Conservation (phyloP, 2,113 vertebrate genomes). For the Acinonyx jubatus region DNA sequence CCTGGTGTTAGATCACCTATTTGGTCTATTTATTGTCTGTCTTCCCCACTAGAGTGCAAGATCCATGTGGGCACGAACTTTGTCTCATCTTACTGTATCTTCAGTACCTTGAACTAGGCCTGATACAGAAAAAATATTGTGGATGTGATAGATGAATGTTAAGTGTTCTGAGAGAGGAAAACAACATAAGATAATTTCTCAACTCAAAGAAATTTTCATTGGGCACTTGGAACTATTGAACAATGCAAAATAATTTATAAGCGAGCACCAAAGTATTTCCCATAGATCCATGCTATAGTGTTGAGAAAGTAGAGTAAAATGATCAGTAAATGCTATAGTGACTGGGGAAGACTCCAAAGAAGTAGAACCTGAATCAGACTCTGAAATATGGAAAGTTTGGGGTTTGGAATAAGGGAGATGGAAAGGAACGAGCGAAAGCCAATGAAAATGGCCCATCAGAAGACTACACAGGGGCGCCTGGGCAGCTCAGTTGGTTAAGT, state of each 20-base stretch:
- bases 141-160: background rate
- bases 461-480: background rate
- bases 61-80: background rate
- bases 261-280: conserved; percentile 36
- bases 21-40: background rate
- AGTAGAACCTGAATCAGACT: background rate
- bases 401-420: background rate
- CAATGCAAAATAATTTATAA: conserved; percentile 3
- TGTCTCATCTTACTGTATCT: background rate
- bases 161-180: background rate
- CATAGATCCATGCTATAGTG: background rate
- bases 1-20: background rate
- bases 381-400: background rate
- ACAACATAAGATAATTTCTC: conserved; percentile 13
- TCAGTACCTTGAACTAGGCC: background rate
- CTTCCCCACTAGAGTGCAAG: background rate
- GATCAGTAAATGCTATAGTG: background rate
- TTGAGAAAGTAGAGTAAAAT: conserved; percentile 26
- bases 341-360: background rate
- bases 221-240: background rate
- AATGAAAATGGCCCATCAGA: background rate
- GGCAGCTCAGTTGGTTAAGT: too few relatives aligned
- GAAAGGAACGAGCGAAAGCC: background rate
- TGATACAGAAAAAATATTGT: background rate
- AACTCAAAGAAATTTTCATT: conserved; percentile 7